Evolutionary conservation across 1,140 invertebrate species (phyloP), one percentile per base, ranked within the genome.

Genomic region (Zophobas atratus): DNA sequence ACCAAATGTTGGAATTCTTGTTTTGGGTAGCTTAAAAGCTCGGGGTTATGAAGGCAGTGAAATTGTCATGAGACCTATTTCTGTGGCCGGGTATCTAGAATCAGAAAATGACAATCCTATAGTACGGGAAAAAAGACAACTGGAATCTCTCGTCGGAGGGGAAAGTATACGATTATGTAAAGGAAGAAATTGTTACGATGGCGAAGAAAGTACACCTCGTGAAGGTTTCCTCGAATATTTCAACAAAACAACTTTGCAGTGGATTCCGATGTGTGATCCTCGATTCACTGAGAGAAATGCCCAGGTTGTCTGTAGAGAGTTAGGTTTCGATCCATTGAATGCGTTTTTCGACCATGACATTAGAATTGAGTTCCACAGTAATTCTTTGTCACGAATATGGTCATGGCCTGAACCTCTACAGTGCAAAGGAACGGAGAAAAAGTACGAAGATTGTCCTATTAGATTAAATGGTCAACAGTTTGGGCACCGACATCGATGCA

Each of bases 1-100:
- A 57, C 97, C 98, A 1, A 98, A 98, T 88, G 96, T 99, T 79
- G 98, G 98, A 0, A 98, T 99, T 78, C 88, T 99, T 5, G 98
- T 99, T 2, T 88, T 99, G 70, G 99, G 99, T 0, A 94, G 93
- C 1, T 87, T 99, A n/a, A 90, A 93, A 77, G 98, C 97, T 1
- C 87, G 92, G 73, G 99, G 98, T 0, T 91, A 91, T 41, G 89
- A 90, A 71, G 93, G 93, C 46, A 89, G 93, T 35, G 94, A 95
- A 71, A 98, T 99, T 77, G 85, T 92, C 20, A 97, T 98, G 93
- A 90, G 91, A 83, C 96, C 97, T 0, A 88, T 92, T 1, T 83
- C 79, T 72, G 84, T 77, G 77, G 77, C 55, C 20, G 83, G 63
- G 71, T 86, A 88, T 83, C 77, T 87, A 57, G 86, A 88, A 87